Evolutionary conservation across 2,797 vertebrate species (phyloP).

Genomic region (Myripristis murdjan): DNA sequence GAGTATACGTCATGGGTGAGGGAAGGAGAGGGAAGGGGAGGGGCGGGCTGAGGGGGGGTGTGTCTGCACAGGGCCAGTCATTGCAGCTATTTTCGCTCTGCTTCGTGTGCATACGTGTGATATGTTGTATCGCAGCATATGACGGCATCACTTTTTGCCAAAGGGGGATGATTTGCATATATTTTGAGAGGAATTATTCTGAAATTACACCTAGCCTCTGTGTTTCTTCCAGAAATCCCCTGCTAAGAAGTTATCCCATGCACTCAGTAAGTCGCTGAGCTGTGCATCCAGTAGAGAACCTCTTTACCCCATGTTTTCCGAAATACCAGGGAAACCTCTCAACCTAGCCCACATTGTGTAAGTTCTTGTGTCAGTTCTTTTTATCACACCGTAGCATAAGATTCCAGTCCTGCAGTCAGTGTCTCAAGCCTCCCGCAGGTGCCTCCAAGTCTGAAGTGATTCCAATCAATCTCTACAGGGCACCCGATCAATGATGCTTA

Average conservation of each 20-base stretch:
- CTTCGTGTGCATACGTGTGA: conserved; percentile 35
- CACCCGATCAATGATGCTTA: conserved; percentile 76
- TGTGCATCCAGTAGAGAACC: conserved; percentile 97
- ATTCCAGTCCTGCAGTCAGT: neutral
- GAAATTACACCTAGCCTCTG: conserved; percentile 8
- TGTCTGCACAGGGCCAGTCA: conserved; percentile 69
- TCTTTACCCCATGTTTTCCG: conserved; percentile 94
- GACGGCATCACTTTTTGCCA: neutral
- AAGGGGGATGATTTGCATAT: neutral
- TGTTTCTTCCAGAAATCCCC: conserved; percentile 94
- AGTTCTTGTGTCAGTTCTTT: conserved; percentile 80
- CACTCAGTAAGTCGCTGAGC: conserved; percentile 98
- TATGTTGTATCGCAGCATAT: neutral
- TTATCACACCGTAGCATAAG: neutral
- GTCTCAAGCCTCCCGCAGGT: conserved; percentile 55
- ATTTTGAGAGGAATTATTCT: conserved; percentile 14
- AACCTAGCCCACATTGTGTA: conserved; percentile 98
- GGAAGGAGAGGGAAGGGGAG: conserved; percentile 50
- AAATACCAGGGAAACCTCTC: conserved; percentile 96
- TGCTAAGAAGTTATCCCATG: conserved; percentile 98
- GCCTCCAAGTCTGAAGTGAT: conserved; percentile 59
- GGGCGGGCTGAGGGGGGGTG: conserved; percentile 65
- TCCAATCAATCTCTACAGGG: conserved; percentile 66
- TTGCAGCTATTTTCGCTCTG: conserved; percentile 57
- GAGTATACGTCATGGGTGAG: conserved; percentile 99